Percentiles rank a stretch among this genome's conserved stretches.
These are phyloP conservation scores for Plodia interpunctella DNA, from an alignment of 1,140 invertebrate species.

Conservation along the genomic window DNA sequence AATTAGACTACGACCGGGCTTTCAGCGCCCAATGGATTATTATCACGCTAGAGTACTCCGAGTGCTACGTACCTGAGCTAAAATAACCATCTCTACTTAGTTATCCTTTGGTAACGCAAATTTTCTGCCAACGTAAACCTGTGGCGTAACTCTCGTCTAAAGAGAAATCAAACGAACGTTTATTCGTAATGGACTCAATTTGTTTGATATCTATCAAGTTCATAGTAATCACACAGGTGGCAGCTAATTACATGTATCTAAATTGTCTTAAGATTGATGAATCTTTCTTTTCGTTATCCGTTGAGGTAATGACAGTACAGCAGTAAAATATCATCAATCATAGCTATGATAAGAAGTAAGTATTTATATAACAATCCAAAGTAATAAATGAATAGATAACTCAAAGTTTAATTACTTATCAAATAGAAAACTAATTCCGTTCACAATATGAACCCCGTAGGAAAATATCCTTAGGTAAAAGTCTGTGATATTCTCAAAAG, in stretches of 20 bases:
- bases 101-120: background rate
- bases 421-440: background rate
- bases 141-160: too few relatives aligned
- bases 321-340: background rate
- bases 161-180: too few relatives aligned
- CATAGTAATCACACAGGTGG: background rate
- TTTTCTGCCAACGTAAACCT: background rate
- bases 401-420: background rate
- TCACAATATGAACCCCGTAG: too few relatives aligned
- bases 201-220: too few relatives aligned
- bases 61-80: background rate
- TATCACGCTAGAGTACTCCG: slow-evolving; percentile 2
- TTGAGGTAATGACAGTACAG: background rate
- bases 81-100: background rate
- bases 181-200: too few relatives aligned
- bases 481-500: too few relatives aligned
- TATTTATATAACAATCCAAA: background rate
- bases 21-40: slow-evolving; percentile 29
- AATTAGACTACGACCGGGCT: slow-evolving; percentile 32
- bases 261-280: slow-evolving; percentile 7
- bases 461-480: too few relatives aligned
- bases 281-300: background rate
- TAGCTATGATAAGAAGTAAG: background rate
- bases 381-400: background rate
- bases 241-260: slow-evolving; percentile 2